These are phyloP conservation scores for Pseudochromis fuscus DNA, from an alignment of 2,797 vertebrate genomes.

Conservation along the genomic window DNA sequence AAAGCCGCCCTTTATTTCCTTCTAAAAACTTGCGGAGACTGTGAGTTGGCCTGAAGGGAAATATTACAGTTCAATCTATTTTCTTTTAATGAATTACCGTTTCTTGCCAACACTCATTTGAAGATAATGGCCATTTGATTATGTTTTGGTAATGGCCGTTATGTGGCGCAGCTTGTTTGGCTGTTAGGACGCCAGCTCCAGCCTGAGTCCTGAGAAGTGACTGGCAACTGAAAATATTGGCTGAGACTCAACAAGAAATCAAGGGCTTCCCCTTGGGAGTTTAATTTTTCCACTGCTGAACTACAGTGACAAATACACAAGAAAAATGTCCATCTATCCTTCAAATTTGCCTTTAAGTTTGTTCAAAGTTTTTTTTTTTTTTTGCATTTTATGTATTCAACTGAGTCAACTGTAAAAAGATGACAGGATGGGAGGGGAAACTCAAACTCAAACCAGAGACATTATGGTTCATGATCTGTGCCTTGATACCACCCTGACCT, in stretches of 20 bases:
- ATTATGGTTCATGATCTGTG: neutral
- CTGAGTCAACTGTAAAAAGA: neutral
- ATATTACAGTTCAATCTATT: constrained; percentile 39
- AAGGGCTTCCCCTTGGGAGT: constrained; percentile 11
- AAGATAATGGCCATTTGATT: constrained; percentile 65
- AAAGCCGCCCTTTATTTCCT: constrained; percentile 38
- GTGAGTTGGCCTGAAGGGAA: constrained; percentile 10
- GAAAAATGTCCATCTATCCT: neutral
- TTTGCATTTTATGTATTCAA: neutral
- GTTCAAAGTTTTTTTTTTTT: neutral
- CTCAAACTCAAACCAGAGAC: neutral
- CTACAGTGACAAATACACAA: constrained; percentile 4
- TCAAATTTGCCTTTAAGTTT: neutral
- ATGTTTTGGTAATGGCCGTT: constrained; percentile 47
- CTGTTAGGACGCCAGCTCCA: constrained; percentile 32
- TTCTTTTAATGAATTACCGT: constrained; percentile 31
- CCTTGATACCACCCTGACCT: neutral
- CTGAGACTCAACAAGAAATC: constrained; percentile 44
- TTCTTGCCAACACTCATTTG: constrained; percentile 45
- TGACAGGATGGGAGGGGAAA: neutral
- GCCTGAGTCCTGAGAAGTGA: constrained; percentile 27
- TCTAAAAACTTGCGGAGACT: constrained; percentile 33
- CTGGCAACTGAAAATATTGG: constrained; percentile 51
- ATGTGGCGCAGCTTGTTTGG: constrained; percentile 48
- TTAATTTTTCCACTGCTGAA: constrained; percentile 18